phyloP scores from a whole-genome alignment of 2,797 vertebrate genomes.

The Siniperca scherzeri region DNA sequence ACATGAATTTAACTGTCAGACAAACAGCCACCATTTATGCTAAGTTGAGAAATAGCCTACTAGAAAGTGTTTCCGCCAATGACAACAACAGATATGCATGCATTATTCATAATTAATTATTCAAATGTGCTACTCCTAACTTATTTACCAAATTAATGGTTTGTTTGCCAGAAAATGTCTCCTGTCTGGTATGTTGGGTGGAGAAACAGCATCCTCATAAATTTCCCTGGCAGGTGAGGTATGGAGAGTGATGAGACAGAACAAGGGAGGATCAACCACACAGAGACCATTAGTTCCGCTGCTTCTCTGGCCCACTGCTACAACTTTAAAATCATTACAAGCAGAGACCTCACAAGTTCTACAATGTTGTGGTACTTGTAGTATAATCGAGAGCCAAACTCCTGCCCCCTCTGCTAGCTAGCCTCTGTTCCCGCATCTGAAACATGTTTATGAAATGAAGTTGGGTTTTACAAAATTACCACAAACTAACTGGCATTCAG shows the following conservation, averaged over 20 bases:
- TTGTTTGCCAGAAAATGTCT: slow-evolving; percentile 81
- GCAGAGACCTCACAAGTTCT: slow-evolving; percentile 20
- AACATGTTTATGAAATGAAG: neutral
- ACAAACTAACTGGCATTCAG: slow-evolving; percentile 14
- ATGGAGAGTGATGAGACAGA: slow-evolving; percentile 72
- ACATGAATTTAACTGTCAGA: slow-evolving; percentile 48
- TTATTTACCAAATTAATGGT: slow-evolving; percentile 83
- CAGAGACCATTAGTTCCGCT: slow-evolving; percentile 70
- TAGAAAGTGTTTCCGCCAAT: slow-evolving; percentile 40
- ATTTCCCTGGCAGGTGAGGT: slow-evolving; percentile 76
- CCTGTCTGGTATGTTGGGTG: slow-evolving; percentile 62
- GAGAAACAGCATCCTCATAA: slow-evolving; percentile 67
- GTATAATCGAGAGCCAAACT: slow-evolving; percentile 9
- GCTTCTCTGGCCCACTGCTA: slow-evolving; percentile 35
- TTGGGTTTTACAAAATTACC: neutral
- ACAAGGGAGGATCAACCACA: slow-evolving; percentile 68
- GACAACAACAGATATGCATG: slow-evolving; percentile 56
- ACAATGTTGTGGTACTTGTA: slow-evolving; percentile 10
- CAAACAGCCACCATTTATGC: slow-evolving; percentile 47
- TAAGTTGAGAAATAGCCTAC: slow-evolving; percentile 45
- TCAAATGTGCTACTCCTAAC: slow-evolving; percentile 71
- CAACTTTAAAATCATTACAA: slow-evolving; percentile 49
- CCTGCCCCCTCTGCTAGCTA: neutral
- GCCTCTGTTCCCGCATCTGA: neutral
- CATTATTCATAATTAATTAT: slow-evolving; percentile 79